phyloP scores from a whole-genome alignment of 37 sponge, comb jelly and placozoan genomes.

The Beroe forskalii region DNA sequence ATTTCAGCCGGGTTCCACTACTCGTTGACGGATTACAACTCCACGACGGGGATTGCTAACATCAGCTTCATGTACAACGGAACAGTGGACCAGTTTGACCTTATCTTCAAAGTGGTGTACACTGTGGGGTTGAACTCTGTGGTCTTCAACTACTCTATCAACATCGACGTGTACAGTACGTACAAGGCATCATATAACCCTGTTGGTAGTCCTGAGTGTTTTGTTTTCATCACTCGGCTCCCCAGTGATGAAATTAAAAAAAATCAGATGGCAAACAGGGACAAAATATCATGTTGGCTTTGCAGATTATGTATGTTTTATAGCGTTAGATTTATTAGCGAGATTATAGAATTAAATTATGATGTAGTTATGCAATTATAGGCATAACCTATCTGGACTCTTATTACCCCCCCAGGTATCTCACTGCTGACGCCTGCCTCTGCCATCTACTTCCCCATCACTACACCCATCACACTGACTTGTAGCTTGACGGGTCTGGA shows the following conservation, averaged over 20 bases:
- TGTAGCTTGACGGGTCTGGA: neutral
- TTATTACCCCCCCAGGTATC: neutral
- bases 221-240: no score
- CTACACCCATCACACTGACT: neutral
- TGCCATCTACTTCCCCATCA: neutral
- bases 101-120: neutral
- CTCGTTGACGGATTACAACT: no score
- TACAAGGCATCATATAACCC: neutral
- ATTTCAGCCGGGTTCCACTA: no score
- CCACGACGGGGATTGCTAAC: neutral
- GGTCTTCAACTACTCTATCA: neutral
- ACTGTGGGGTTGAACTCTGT: neutral
- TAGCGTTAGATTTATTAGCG: no score
- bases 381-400: no score
- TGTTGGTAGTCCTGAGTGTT: no score
- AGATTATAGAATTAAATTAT: no score
- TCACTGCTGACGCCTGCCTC: neutral
- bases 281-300: no score
- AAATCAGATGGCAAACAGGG: no score
- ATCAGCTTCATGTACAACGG: neutral
- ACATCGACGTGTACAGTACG: slow-evolving; percentile 2
- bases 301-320: no score
- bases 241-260: no score
- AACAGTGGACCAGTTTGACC: neutral
- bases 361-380: no score